phyloP scores from a whole-genome alignment of 2,113 vertebrate genomes.

The Carlito syrichta region DNA sequence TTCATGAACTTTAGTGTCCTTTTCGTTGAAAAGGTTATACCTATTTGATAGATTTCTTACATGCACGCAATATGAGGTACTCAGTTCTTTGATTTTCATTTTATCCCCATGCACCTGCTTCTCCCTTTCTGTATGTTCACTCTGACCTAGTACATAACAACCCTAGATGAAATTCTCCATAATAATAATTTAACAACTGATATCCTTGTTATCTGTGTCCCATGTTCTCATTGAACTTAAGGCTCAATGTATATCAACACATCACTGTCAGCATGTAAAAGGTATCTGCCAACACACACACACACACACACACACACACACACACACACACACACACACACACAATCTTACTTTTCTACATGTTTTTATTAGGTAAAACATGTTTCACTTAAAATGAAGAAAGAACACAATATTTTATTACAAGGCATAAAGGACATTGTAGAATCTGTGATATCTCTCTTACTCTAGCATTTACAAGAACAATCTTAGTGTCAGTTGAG shows the following conservation, averaged over 20 bases:
- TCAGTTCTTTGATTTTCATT: neutral
- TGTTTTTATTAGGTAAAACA: neutral
- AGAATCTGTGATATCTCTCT: neutral
- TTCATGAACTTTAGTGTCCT: neutral
- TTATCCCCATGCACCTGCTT: neutral
- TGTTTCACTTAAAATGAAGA: neutral
- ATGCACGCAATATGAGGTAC: neutral
- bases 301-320: neutral
- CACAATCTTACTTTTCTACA: neutral
- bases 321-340: too few relatives aligned
- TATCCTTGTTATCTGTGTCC: accelerated
- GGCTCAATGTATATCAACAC: neutral
- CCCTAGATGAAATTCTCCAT: neutral
- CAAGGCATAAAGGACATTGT: neutral
- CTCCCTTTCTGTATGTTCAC: neutral
- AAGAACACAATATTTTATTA: neutral
- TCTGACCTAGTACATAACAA: neutral
- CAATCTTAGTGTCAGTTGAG: neutral
- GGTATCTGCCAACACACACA: accelerated
- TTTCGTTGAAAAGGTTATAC: neutral
- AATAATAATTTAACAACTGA: neutral
- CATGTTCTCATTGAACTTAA: neutral
- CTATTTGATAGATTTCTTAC: neutral
- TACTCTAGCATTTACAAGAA: neutral
- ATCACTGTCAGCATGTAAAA: neutral